Base-by-base conservation (phyloP, 2,113 vertebrate genomes). In the Canis aureus region DNA sequence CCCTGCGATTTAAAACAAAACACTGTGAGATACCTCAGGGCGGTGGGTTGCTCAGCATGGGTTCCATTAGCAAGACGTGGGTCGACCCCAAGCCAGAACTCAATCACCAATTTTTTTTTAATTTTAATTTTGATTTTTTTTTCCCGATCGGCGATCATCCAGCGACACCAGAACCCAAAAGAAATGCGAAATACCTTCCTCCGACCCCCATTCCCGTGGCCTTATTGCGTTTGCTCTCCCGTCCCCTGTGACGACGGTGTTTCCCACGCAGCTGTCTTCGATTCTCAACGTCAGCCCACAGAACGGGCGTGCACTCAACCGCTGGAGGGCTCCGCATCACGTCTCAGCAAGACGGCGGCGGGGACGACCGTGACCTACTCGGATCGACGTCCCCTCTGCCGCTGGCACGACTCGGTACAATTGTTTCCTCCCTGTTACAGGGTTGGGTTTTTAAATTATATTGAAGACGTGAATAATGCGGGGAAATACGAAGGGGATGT, bases 81-180 rank as follows among this genome's bases (percentile, higher is more conserved):
- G 55, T 66, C 5, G 0, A 2, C 17, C 0, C 4, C 0, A 12
- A 55, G n/a, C 3, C 5, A 22, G 38, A 5, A 11, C 1, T 12
- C 23, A 1, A 9, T 5, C 1, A 0, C 2, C n/a, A 43, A 43
- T 43, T 43, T 43, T 43, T 43, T 43, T 43, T 43, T 1, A 43
- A 43, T 43, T 43, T 43, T 43, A 43, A 43, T 43, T 43, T 43
- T 43, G 43, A 43, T 43, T 5, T 6, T 43, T 43, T 43, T 43
- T 43, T 4, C 6, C 43, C 43, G 43, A 43, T 43, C 43, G 43
- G 43, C 43, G 43, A 43, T 43, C 43, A 20, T 3, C 16, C 23
- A 4, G n/a, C 11, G 1, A 11, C 3, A 1, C 57, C 2, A 5
- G 23, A 4, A 10, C 12, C 51, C 86, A 53, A 62, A 62, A 11